These are phyloP conservation scores for Micoletzkya japonica DNA, from an alignment of 2,888 invertebrate species.

Conservation along the genomic window DNA sequence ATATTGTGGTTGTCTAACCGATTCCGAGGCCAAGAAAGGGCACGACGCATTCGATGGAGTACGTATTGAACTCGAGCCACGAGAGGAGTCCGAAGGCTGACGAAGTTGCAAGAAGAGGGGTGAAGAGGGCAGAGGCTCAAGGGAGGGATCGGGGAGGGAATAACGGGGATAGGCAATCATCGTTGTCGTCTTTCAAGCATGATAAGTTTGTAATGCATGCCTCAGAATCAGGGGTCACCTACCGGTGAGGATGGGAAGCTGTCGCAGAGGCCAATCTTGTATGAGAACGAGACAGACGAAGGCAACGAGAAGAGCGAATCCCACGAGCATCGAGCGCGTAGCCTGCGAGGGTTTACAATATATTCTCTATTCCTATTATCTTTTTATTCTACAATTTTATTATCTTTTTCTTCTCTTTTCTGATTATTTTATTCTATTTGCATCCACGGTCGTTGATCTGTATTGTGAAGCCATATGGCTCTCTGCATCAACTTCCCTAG, in stretches of 20 bases:
- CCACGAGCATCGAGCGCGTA: constrained; percentile 59
- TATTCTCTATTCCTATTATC: too few relatives aligned
- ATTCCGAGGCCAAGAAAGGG: constrained; percentile 60
- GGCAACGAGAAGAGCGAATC: constrained; percentile 54
- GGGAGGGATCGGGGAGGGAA: neutral
- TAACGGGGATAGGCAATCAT: neutral
- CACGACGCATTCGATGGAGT: constrained; percentile 61
- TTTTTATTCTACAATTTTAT: neutral
- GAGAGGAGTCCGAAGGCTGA: constrained; percentile 57
- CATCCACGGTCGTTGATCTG: neutral
- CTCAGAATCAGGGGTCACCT: neutral
- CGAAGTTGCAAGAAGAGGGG: constrained; percentile 53
- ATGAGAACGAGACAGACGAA: constrained; percentile 51
- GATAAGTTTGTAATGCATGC: neutral
- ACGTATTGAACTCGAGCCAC: constrained; percentile 40
- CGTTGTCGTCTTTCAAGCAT: neutral
- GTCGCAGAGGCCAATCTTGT: constrained; percentile 32
- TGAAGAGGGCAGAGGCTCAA: constrained; percentile 39
- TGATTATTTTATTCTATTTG: neutral
- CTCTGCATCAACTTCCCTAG: too few relatives aligned
- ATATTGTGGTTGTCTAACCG: constrained; percentile 40
- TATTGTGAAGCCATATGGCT: neutral
- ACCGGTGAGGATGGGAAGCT: constrained; percentile 40
- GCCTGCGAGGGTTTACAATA: too few relatives aligned
- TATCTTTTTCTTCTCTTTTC: neutral